phyloP scores from a whole-genome alignment of 2,797 vertebrate species.

The Gorsachius magnificus region DNA sequence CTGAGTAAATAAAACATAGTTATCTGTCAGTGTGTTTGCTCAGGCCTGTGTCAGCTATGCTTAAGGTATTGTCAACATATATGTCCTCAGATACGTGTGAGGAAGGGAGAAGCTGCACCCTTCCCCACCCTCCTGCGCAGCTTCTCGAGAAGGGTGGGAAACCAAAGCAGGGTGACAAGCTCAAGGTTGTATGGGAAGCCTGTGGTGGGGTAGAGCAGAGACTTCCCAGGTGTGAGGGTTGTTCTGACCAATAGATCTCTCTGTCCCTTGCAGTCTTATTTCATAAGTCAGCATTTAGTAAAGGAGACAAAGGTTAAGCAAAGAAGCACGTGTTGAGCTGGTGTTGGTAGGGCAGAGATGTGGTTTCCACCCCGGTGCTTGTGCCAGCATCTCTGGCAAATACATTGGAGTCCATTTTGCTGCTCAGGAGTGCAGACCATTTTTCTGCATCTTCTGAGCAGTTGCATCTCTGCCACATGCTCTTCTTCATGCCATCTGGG shows the following conservation, averaged over 20 bases:
- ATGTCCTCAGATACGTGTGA: not conserved
- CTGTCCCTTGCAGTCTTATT: not conserved
- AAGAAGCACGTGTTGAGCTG: rapidly evolving
- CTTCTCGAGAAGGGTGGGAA: not conserved
- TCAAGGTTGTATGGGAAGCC: not conserved
- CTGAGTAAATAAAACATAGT: not conserved
- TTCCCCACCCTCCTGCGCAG: rapidly evolving
- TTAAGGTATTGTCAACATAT: not conserved
- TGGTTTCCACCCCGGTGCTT: not conserved
- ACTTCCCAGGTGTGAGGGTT: not conserved
- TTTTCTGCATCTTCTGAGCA: not conserved
- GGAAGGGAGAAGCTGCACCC: too few species aligned
- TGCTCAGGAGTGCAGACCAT: not conserved
- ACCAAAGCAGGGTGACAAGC: not conserved
- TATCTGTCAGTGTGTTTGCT: not conserved
- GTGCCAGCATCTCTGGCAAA: not conserved
- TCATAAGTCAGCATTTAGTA: not conserved
- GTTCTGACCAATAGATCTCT: not conserved
- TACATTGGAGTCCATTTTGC: not conserved
- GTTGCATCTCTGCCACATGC: rapidly evolving
- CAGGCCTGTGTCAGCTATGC: not conserved
- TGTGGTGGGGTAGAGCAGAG: not conserved
- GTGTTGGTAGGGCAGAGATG: not conserved
- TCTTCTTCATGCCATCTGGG: not conserved
- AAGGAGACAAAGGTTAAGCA: not conserved